Conservation (phyloP, 92 coral and sea anemone genomes). For the Bergia puertoricense region DNA sequence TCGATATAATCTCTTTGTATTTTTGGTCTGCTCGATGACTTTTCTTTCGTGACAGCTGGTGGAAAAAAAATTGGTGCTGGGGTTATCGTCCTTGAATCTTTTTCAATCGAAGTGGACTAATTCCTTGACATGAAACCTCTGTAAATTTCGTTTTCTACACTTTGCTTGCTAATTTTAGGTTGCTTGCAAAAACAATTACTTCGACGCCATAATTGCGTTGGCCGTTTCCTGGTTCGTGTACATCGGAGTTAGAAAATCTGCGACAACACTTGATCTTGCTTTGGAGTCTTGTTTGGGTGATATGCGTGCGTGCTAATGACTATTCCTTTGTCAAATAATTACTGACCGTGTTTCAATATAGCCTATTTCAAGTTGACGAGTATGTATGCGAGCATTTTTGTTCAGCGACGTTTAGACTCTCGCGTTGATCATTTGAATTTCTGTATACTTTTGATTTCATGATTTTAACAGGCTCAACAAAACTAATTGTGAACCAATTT, state of each 20-base stretch:
- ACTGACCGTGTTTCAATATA: neutral
- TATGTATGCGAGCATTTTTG: neutral
- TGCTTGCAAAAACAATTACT: neutral
- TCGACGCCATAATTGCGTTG: neutral
- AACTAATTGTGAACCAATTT: neutral
- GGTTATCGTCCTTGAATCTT: constrained; percentile 33
- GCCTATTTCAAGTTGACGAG: neutral
- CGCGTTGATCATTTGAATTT: neutral
- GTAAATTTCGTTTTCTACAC: neutral
- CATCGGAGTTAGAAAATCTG: neutral
- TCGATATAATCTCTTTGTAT: constrained; percentile 38
- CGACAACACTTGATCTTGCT: neutral
- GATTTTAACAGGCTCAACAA: neutral
- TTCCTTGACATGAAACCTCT: neutral
- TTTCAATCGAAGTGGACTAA: constrained; percentile 2
- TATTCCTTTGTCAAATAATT: neutral
- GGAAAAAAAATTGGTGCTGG: neutral
- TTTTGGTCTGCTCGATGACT: constrained; percentile 11
- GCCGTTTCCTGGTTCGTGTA: neutral
- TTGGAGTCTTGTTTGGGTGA: constrained; percentile 4
- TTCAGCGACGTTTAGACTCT: neutral
- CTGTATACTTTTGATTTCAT: neutral
- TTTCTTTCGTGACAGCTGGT: constrained; percentile 46
- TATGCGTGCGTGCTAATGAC: constrained; percentile 26
- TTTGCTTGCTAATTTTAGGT: neutral